A percentile compares a stretch with the other conserved stretches of the same genome.
Conservation (phyloP, 2,797 vertebrate species). For the Gallinago stenura region DNA sequence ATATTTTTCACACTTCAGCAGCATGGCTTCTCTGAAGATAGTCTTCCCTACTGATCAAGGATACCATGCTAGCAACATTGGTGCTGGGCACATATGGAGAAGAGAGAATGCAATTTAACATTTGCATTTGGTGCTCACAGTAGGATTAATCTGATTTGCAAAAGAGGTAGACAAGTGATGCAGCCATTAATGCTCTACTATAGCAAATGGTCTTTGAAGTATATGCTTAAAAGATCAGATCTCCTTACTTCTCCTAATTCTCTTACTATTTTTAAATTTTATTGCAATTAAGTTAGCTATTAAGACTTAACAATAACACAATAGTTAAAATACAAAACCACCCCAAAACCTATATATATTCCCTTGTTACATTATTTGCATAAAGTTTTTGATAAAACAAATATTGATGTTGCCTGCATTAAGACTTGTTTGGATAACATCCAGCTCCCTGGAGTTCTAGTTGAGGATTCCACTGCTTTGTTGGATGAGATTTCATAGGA, state of each 20-base stretch:
- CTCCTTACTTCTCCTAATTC: not conserved
- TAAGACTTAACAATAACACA: not conserved
- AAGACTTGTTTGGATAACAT: conserved; percentile 14
- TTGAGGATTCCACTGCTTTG: not conserved
- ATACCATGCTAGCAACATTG: not conserved
- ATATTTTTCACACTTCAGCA: not conserved
- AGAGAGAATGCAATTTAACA: conserved; percentile 5
- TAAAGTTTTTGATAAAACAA: not conserved
- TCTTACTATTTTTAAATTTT: not conserved
- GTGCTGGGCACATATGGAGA: not conserved
- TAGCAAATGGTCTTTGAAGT: not conserved
- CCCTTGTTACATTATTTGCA: not conserved
- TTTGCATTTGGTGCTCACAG: not conserved
- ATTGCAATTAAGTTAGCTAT: not conserved
- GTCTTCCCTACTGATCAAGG: not conserved
- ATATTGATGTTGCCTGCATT: conserved; percentile 1
- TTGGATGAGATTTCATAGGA: conserved; percentile 26
- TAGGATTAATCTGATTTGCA: not conserved
- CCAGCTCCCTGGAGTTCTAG: conserved; percentile 18
- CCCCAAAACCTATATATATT: not conserved
- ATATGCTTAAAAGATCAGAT: not conserved
- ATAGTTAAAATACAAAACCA: not conserved
- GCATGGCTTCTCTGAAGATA: not conserved
- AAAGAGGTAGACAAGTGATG: not conserved
- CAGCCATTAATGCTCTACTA: not conserved